Evolutionary conservation across 2,888 invertebrate genomes (phyloP), one percentile per base, ranked within the genome.

Genomic region (Pyralis farinalis): DNA sequence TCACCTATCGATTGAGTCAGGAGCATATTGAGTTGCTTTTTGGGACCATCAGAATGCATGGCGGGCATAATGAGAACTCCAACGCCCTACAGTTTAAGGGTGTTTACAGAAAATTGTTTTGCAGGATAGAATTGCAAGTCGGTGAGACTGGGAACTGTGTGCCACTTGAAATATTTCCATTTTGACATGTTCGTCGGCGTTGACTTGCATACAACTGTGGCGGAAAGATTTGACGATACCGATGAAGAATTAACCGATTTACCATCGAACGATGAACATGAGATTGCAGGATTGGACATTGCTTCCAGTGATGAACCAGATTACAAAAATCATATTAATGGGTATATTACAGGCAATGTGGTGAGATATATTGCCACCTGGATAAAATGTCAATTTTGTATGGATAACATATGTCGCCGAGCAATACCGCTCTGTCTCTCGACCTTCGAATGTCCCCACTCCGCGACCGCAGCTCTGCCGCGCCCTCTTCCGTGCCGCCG

Each of bases 21-120:
- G 41, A 44, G 7, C 41, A 44, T 21, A n/a, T 44, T 1, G 41
- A 44, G 9, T 7, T 40, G 4, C 20, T 44, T 3, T 44, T 44
- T 10, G 37, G 40, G 1, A 1, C 21, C 2, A 44, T 44, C 7
- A 31, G 44, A 7, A 41, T 41, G 38, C 34, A 44, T 7, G 32
- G 44, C 1, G 37, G 44, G 0, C 38, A 41, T 20, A 44, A 44
- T 28, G 35, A 44, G 6, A 44, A 40, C 12, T 41, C 44, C 4
- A 44, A 38, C 7, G 44, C 28, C n/a, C 16, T 21, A 6, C 44
- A 44, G 12, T 41, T 41, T 12, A 38, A 35, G 8, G 38, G 41
- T 1, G 16, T 4, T n/a, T 44, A 44, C 28, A 35, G 29, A 10
- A 44, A 44, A 32, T 1, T 44, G 4, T 22, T 41, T 5, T 37